Conservation (phyloP, 2,113 vertebrate genomes). For the Tretioscincus oriximinensis region DNA sequence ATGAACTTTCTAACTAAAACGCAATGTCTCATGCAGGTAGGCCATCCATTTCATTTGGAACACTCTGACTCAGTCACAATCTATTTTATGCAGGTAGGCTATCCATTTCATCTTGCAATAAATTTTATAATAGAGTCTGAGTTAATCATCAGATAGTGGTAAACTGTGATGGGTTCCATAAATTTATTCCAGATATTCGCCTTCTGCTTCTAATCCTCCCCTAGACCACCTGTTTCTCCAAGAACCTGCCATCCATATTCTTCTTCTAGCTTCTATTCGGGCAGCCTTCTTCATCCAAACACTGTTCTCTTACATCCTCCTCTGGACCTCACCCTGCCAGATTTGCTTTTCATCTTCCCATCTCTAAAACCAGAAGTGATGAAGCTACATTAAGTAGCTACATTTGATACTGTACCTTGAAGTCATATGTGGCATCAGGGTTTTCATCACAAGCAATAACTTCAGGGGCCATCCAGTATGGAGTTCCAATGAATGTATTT, state of each 20-base stretch:
- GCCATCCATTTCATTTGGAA: not conserved
- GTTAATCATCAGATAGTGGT: not conserved
- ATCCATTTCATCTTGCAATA: not conserved
- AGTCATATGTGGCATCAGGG: slow-evolving; percentile 97
- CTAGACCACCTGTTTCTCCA: not conserved
- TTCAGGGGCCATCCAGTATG: slow-evolving; percentile 99
- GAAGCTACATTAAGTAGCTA: not conserved
- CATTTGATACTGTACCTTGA: slow-evolving; percentile 81
- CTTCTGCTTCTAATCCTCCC: not conserved
- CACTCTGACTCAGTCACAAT: no score
- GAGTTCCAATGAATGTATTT: slow-evolving; percentile 97
- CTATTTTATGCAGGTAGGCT: no score
- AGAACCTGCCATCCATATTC: not conserved
- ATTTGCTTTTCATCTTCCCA: not conserved
- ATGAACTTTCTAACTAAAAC: not conserved
- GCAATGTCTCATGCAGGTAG: not conserved
- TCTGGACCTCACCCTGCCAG: not conserved
- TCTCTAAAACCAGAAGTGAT: not conserved
- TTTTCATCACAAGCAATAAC: slow-evolving; percentile 98
- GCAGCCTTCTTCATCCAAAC: not conserved
- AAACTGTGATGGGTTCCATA: not conserved
- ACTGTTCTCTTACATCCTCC: not conserved
- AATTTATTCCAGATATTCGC: not conserved
- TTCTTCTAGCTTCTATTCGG: not conserved
- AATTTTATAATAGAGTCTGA: not conserved